Conservation (phyloP, 2,113 vertebrate species). For the Sceloporus tristichus region DNA sequence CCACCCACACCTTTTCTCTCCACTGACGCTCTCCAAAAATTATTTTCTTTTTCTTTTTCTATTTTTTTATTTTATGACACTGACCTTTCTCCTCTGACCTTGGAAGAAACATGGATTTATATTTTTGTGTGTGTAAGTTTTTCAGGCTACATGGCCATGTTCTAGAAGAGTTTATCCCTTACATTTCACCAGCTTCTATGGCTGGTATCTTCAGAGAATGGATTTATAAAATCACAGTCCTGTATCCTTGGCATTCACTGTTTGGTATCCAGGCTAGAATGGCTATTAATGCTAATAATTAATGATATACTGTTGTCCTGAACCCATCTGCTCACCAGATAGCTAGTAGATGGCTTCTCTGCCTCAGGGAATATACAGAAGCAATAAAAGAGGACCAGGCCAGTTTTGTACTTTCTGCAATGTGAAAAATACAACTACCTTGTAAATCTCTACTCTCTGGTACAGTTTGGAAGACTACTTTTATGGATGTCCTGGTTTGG, state of each 20-base stretch:
- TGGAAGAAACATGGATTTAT: not conserved
- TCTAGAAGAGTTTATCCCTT: no score
- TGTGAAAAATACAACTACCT: not conserved
- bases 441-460: rapidly evolving
- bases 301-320: slow-evolving; percentile 46
- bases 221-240: slow-evolving; percentile 40
- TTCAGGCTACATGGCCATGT: no score
- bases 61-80: slow-evolving; percentile 10
- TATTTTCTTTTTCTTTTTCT: not conserved
- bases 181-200: no score
- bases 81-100: slow-evolving; percentile 30
- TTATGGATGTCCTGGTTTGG: not conserved
- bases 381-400: not conserved
- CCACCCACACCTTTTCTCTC: not conserved
- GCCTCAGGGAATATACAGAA: not conserved
- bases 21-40: not conserved
- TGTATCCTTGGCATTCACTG: not conserved
- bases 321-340: slow-evolving; percentile 25
- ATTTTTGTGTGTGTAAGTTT: no score
- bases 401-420: slow-evolving; percentile 32
- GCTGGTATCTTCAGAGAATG: no score
- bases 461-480: rapidly evolving
- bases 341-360: slow-evolving; percentile 28
- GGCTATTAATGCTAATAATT: slow-evolving; percentile 40
- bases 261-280: not conserved